These are phyloP conservation scores for Crambe crambe DNA, from an alignment of 37 sponge, comb jelly and placozoan species.

Conservation along the genomic window DNA sequence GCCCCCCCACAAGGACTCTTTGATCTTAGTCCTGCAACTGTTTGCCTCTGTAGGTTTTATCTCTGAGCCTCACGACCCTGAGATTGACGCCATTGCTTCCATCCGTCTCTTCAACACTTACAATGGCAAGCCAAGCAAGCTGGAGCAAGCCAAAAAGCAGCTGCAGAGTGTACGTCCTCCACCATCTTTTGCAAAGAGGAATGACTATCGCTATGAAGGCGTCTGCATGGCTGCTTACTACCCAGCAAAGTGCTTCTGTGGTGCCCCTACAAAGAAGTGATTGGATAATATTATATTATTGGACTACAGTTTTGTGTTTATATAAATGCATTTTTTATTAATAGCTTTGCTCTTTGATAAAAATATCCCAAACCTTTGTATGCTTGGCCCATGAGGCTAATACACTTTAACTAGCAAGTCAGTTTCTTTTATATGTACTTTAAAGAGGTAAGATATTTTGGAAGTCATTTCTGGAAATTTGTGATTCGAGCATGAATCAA, in stretches of 20 bases:
- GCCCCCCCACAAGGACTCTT: too few relatives aligned
- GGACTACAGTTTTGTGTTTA: not conserved
- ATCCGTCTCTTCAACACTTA: constrained; percentile 46
- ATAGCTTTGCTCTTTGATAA: too few relatives aligned
- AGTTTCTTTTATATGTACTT: too few relatives aligned
- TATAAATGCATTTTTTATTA: too few relatives aligned
- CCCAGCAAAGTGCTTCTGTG: constrained; percentile 52
- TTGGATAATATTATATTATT: not conserved
- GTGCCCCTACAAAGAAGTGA: constrained; percentile 15
- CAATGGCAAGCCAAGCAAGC: constrained; percentile 8
- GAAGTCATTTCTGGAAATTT: too few relatives aligned
- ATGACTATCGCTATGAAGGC: constrained; percentile 51
- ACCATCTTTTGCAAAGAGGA: constrained; percentile 25
- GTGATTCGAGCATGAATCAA: constrained; percentile 1
- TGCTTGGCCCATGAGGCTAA: too few relatives aligned
- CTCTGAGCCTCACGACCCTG: constrained; percentile 30
- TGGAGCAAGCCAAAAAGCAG: constrained; percentile 20
- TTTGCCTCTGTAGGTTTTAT: constrained; percentile 24
- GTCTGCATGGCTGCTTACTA: constrained; percentile 57
- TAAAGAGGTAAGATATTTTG: too few relatives aligned
- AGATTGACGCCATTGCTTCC: constrained; percentile 12
- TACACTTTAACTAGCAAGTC: too few relatives aligned
- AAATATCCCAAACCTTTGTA: too few relatives aligned
- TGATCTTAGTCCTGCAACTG: too few relatives aligned
- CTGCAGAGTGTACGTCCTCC: constrained; percentile 12